Base-by-base conservation (phyloP, 2,797 vertebrate genomes). In the Cephalopachus bancanus region DNA sequence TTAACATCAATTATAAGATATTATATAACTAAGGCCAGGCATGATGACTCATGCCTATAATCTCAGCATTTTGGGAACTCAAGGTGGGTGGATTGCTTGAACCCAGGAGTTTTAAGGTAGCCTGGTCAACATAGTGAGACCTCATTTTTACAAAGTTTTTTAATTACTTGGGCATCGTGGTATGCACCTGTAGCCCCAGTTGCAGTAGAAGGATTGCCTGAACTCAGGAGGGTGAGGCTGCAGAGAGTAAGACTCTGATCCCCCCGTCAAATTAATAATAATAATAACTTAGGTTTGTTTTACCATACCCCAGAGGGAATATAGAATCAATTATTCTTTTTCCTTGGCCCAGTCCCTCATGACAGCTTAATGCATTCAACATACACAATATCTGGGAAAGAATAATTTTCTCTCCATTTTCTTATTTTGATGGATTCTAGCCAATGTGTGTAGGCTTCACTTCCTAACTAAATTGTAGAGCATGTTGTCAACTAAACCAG, bases 1-100 rank as follows among this genome's bases (percentile, higher is more conserved):
- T 74, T 89, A 89, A 93, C 92, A 84, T 60, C 74, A 62, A 55
- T 71, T 76, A 89, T 60, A 83, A 65, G 11, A 24, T 84, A 33
- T 64, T 84, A 37, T 0, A 55, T 89, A 83, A 67, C 44, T 44
- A 44, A 44, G 44, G 44, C 4, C 44, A 44, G 44, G 44, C 44
- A 44, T 44, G 44, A 44, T 44, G 44, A 44, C 44, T 44, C 44
- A 44, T 44, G 44, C 44, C 44, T 44, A 44, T 44, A 44, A 44
- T 44, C 44, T 4, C 44, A 44, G 44, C 44, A 44, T 44, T 44
- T 44, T 44, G 44, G 44, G 44, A 44, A 7, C 5, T 7, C 44
- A 44, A 44, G 44, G 44, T 44, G 44, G 44, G 44, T 5, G 6
- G 44, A 44, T 44, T 44, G 44, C 44, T 44, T 44, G 44, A 44